These are phyloP conservation scores for Taurulus bubalis DNA, from an alignment of 2,113 vertebrate species.

Conservation along the genomic window DNA sequence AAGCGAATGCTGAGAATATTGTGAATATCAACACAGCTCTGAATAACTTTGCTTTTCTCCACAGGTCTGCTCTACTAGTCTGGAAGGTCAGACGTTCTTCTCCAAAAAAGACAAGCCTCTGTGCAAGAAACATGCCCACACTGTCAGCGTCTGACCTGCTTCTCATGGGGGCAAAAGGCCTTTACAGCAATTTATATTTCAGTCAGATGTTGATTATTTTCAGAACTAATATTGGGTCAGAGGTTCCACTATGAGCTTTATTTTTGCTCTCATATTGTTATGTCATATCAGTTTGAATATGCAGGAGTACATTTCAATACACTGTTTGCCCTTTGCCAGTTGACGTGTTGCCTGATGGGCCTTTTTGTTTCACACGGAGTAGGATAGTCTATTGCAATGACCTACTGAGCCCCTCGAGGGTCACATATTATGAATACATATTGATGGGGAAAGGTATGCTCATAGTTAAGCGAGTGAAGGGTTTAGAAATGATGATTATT, in stretches of 20 bases:
- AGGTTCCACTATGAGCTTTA: slow-evolving; percentile 34
- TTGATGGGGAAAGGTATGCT: not conserved
- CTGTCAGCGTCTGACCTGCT: slow-evolving; percentile 88
- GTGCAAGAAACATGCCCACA: slow-evolving; percentile 98
- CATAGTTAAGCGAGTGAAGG: not conserved
- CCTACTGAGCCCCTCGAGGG: slow-evolving; percentile 45
- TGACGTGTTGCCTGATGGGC: slow-evolving; percentile 21
- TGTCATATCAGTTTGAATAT: slow-evolving; percentile 30
- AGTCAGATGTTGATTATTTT: slow-evolving; percentile 32
- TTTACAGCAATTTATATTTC: slow-evolving; percentile 28
- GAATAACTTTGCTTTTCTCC: slow-evolving; percentile 12
- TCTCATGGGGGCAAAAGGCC: not conserved
- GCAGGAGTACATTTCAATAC: slow-evolving; percentile 38
- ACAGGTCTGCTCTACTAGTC: slow-evolving; percentile 90
- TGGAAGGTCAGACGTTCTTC: slow-evolving; percentile 97
- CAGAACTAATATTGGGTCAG: slow-evolving; percentile 35
- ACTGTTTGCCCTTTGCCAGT: slow-evolving; percentile 13
- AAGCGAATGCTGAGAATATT: not conserved
- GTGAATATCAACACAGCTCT: slow-evolving; percentile 10
- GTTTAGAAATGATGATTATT: slow-evolving; percentile 47
- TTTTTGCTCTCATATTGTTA: slow-evolving; percentile 18
- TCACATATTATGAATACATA: slow-evolving; percentile 18
- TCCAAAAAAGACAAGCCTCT: slow-evolving; percentile 98
- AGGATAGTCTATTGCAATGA: slow-evolving; percentile 49
- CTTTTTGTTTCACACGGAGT: slow-evolving; percentile 34